Evolutionary conservation across 2,797 vertebrate genomes (phyloP), one percentile per base, ranked within the genome.

Genomic region (Geotrypetes seraphini): DNA sequence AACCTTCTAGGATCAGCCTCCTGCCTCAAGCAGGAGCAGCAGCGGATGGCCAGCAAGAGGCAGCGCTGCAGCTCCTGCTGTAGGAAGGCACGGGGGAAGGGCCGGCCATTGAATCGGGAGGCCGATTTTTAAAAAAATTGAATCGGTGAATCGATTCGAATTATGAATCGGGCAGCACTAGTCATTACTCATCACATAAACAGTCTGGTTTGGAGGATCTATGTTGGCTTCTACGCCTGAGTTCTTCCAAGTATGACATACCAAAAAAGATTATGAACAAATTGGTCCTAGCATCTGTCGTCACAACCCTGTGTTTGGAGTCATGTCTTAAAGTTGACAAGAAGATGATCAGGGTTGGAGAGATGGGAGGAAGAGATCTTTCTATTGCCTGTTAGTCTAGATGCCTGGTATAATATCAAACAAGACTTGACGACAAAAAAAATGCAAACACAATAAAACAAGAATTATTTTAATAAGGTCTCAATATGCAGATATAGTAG

Each of bases 181-280:
- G 94, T 97, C 46, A 83, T 97, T 58, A 97, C 93, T 3, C 95
- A 97, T 57, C 94, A 97, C 72, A 69, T 99, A 97, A 0, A 96
- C 94, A 3, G 96, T 99, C 63, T 99, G 96, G 96, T 99, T 99
- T 53, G 94, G 96, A 74, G 93, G 94, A 39, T 99, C 96, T 18
- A 97, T 99, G 96, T 60, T 97, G 78, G 93, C 94, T 31, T 97
- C 96, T 38, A 99, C 94, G 93, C 93, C 94, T n/a, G 94, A 98
- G 77, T 98, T 98, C 66, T 98, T 98, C 86, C 93, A 97, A 84
- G 95, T 98, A 66, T 97, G 95, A 81, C 95, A 98, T 83, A 98
- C 92, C 79, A 98, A 97, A 85, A 97, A 94, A 53, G 95, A 98
- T 69, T 97, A 98, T 58, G 93, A 98, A 76, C 93, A 97, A 80